Evolutionary conservation across 2,113 vertebrate species (phyloP), one percentile per base, ranked within the genome.

Genomic region (Tragelaphus imberbis): DNA sequence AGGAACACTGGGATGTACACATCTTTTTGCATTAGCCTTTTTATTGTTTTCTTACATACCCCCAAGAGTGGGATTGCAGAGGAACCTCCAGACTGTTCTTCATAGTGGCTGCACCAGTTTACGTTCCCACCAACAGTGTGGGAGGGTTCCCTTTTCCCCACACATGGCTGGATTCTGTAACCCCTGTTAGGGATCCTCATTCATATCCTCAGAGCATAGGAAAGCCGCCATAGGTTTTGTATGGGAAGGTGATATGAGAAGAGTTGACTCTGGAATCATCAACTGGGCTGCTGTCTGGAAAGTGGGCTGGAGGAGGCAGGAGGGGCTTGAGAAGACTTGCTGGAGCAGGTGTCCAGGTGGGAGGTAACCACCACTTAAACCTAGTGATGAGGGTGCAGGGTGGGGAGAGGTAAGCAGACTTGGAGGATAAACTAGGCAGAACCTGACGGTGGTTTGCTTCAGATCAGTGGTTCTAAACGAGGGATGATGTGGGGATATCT

Each of bases 341-440:
- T 6, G 12, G 30, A 58, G n/a, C 36, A 23, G 13, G 21, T 36
- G 33, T 82, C 44, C 84, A 4, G 59, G 27, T 65, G 30, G 71
- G 6, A 81, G 28, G 17, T 1, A 21, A 33, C 9, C 2, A 3
- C 21, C 44, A 7, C 19, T 49, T 13, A 27, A 58, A 40, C 12
- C 17, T 10, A 16, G 49, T 2, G 19, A 2, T 23, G 30, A 1
- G 21, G 7, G 68, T 40, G 12, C 27, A n/a, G 5, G 2, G 5
- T 28, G 13, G 13, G 21, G 8, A 36, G 44, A 33, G 16, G 12
- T 40, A 3, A 17, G n/a, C 36, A 89, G 49, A 75, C 7, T 25
- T 15, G 14, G 61, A 21, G 49, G 25, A 10, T 68, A 51, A 51
- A 27, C 30, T 51, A 28, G 49, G 40, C 40, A 51, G 71, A 8